Evolutionary conservation across 1,140 invertebrate genomes (phyloP).

Genomic region (Drosophila micromelanica): DNA sequence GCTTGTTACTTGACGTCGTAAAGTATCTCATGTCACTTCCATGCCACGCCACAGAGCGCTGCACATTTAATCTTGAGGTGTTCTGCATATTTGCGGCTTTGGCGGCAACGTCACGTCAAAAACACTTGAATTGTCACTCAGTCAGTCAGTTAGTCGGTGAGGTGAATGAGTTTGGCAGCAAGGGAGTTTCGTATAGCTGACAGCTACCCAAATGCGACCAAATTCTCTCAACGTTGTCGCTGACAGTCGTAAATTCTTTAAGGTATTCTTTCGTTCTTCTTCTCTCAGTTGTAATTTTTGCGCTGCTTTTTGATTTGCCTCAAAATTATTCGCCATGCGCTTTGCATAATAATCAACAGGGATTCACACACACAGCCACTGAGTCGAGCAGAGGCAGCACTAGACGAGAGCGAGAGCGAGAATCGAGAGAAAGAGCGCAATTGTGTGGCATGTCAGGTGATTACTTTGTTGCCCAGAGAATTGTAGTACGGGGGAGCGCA

Average conservation of each 20-base stretch:
- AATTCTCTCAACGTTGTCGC: constrained; percentile 36
- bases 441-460: constrained; percentile 36
- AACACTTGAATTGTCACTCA: constrained; percentile 67
- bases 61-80: constrained; percentile 75
- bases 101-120: constrained; percentile 64
- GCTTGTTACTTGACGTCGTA: constrained; percentile 53
- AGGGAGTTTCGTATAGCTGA: constrained; percentile 10
- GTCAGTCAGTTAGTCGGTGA: constrained; percentile 21
- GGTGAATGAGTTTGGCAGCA: constrained; percentile 10
- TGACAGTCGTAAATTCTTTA: constrained; percentile 54
- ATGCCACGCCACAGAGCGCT: constrained; percentile 58
- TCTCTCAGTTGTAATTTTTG: constrained; percentile 31
- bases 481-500: background rate
- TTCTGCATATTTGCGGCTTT: constrained; percentile 69
- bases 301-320: constrained; percentile 51
- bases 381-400: constrained; percentile 1
- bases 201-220: constrained; percentile 26
- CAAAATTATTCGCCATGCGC: constrained; percentile 52
- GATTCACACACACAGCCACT: constrained; percentile 27
- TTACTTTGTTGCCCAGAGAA: constrained; percentile 44
- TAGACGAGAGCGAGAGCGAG: background rate
- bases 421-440: background rate
- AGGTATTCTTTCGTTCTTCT: constrained; percentile 10
- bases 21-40: constrained; percentile 65
- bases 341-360: constrained; percentile 57